Evolutionary conservation across 2,888 invertebrate genomes (phyloP).

Genomic region (Erannis defoliaria): DNA sequence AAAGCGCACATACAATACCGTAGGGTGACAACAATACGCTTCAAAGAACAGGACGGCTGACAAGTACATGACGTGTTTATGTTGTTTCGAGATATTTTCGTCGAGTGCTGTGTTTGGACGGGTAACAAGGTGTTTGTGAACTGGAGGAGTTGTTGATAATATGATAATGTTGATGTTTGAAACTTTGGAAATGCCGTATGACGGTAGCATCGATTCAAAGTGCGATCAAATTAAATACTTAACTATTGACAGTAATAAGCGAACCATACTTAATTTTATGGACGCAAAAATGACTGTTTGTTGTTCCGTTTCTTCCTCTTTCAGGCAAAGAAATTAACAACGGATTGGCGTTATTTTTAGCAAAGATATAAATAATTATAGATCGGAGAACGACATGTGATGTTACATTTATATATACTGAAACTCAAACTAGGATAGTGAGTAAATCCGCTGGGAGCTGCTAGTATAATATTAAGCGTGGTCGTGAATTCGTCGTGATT

Average conservation of each 20-base stretch:
- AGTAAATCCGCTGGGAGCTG: too few relatives aligned
- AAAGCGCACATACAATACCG: constrained; percentile 44
- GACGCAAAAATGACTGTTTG: too few relatives aligned
- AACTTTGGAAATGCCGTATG: constrained; percentile 21
- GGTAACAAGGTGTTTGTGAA: constrained; percentile 42
- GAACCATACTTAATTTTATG: background rate
- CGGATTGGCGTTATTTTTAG: too few relatives aligned
- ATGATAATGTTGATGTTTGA: constrained; percentile 23
- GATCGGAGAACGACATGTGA: too few relatives aligned
- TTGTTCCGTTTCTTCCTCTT: too few relatives aligned
- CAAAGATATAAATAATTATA: too few relatives aligned
- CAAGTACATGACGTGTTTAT: constrained; percentile 30
- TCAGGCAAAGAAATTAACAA: too few relatives aligned
- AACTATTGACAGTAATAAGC: background rate
- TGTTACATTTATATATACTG: too few relatives aligned
- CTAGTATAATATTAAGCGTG: too few relatives aligned
- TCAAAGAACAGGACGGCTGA: constrained; percentile 33
- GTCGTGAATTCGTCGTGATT: too few relatives aligned
- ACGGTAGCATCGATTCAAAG: background rate
- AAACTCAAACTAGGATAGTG: too few relatives aligned
- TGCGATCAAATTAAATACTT: background rate
- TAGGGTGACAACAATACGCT: constrained; percentile 51
- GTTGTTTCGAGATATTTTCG: constrained; percentile 40
- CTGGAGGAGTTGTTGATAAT: constrained; percentile 3
- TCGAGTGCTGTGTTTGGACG: constrained; percentile 37